Evolutionary conservation across 2,113 vertebrate genomes (phyloP).

Genomic region (Pionites leucogaster): DNA sequence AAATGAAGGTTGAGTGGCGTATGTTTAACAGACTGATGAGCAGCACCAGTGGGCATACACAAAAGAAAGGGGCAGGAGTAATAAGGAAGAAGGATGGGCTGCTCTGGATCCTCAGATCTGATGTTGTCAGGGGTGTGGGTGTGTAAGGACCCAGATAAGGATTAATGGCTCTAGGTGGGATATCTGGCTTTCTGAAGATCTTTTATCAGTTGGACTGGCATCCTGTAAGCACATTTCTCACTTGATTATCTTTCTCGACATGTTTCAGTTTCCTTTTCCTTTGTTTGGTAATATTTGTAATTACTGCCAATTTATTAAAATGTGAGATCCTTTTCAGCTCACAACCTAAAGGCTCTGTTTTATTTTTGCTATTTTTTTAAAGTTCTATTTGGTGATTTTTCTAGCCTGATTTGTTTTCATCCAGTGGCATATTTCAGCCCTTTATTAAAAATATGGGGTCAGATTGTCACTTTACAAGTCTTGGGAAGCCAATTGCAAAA

Average conservation of each 20-base stretch:
- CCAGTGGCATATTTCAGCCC: neutral
- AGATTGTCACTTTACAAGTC: neutral
- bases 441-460: neutral
- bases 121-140: neutral
- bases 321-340: neutral
- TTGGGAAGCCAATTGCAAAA: neutral
- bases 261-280: slow-evolving; percentile 44
- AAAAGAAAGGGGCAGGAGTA: neutral
- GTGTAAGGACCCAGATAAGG: slow-evolving; percentile 30
- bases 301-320: slow-evolving; percentile 17
- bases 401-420: neutral
- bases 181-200: slow-evolving; percentile 41
- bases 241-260: slow-evolving; percentile 9
- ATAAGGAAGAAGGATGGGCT: slow-evolving; percentile 16
- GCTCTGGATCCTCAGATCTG: neutral
- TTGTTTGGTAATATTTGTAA: slow-evolving; percentile 45
- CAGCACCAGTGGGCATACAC: neutral
- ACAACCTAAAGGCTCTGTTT: neutral
- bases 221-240: neutral
- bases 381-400: neutral
- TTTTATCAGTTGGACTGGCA: slow-evolving; percentile 25
- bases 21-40: neutral
- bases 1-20: neutral
- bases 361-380: neutral
- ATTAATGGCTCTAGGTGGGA: slow-evolving; percentile 41